These are phyloP conservation scores for Leuciscus waleckii DNA, from an alignment of 2,797 vertebrate genomes.

Conservation along the genomic window DNA sequence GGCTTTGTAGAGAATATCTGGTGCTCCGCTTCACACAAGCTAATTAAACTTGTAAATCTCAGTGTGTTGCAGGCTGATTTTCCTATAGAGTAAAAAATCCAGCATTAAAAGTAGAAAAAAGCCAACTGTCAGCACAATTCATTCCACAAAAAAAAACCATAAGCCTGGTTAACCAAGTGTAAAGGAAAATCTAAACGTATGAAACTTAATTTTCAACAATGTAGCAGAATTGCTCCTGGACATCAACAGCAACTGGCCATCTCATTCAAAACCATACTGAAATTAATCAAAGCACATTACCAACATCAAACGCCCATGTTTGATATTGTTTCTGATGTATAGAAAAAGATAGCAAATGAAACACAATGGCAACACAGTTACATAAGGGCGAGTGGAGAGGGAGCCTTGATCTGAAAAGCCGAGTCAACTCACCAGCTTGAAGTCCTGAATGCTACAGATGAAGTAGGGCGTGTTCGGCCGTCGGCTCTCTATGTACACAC, in stretches of 20 bases:
- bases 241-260: constrained; percentile 33
- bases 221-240: constrained; percentile 3
- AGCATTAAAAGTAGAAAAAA: constrained; percentile 7
- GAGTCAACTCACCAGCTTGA: constrained; percentile 95
- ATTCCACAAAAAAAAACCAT: constrained; percentile 15
- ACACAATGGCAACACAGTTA: constrained; percentile 47
- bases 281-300: constrained; percentile 47
- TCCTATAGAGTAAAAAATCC: constrained; percentile 8
- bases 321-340: constrained; percentile 55
- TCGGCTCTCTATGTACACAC: constrained; percentile 98
- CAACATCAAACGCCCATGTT: constrained; percentile 58
- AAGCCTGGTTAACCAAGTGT: constrained; percentile 18
- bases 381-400: background rate
- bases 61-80: constrained; percentile 38
- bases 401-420: constrained; percentile 16
- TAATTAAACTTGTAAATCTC: constrained; percentile 49
- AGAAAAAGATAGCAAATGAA: constrained; percentile 47
- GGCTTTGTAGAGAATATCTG: constrained; percentile 34
- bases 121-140: constrained; percentile 43
- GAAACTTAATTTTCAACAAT: constrained; percentile 11
- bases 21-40: constrained; percentile 18
- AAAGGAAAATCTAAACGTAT: constrained; percentile 20
- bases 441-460: constrained; percentile 99
- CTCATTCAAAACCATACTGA: constrained; percentile 38
- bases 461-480: constrained; percentile 98